Evolutionary conservation across 2,797 vertebrate genomes (phyloP).

Genomic region (Aldrovandia affinis): DNA sequence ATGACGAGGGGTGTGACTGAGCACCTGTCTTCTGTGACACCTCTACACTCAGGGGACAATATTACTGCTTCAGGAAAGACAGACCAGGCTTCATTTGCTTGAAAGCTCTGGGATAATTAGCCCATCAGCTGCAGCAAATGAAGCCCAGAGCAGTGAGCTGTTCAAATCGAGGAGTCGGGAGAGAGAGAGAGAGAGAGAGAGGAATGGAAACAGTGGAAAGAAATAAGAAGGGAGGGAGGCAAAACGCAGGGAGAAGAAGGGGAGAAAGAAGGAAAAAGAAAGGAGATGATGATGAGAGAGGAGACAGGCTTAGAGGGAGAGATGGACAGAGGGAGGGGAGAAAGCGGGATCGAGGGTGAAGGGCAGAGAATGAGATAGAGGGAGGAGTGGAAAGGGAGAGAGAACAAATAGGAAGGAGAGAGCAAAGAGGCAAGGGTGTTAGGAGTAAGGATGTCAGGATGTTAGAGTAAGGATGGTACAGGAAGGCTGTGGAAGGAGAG

Average conservation of each 20-base stretch:
- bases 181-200: constrained; percentile 8
- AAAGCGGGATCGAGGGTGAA: not conserved
- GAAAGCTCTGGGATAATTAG: constrained; percentile 26
- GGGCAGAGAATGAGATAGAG: not conserved
- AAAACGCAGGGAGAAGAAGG: constrained; percentile 28
- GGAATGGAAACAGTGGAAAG: not conserved
- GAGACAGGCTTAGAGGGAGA: not conserved
- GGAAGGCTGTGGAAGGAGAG: too few species aligned
- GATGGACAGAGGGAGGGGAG: not conserved
- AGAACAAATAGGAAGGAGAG: not conserved
- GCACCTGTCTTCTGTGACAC: not conserved
- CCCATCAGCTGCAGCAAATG: constrained; percentile 26
- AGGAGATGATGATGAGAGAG: constrained; percentile 15
- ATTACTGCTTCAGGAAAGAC: constrained; percentile 9
- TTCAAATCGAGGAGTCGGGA: not conserved
- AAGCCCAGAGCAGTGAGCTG: constrained; percentile 17
- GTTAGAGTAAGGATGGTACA: too few species aligned
- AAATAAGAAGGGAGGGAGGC: not conserved
- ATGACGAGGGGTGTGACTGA: not conserved
- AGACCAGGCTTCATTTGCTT: constrained; percentile 17
- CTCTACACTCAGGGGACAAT: not conserved
- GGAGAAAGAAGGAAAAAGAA: constrained; percentile 12
- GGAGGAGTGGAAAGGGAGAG: not conserved
- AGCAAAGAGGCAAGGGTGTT: not conserved
- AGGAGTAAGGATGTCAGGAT: too few species aligned